Evolutionary conservation across 2,888 invertebrate genomes (phyloP).

Genomic region (Phortica magna): DNA sequence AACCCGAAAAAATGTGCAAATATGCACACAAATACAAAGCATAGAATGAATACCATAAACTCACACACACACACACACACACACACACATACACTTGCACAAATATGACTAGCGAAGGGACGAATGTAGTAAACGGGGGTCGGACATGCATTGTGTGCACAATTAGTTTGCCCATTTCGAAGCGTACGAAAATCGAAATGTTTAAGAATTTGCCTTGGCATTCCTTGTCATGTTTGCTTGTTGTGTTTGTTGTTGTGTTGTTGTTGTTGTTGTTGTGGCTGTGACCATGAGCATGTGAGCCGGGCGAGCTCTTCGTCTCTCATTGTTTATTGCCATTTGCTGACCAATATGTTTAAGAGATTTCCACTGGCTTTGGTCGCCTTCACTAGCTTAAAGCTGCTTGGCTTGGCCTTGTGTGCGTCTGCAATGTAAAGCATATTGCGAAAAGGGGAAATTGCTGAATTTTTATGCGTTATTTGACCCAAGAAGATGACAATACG

Average conservation of each 20-base stretch:
- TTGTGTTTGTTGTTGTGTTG: not conserved
- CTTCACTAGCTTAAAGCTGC: not conserved
- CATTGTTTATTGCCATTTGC: not conserved
- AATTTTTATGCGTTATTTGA: not conserved
- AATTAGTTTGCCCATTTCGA: slow-evolving; percentile 16
- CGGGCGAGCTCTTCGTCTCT: not conserved
- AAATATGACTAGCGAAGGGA: not conserved
- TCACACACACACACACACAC: not conserved
- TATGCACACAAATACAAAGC: not conserved
- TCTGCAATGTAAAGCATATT: not conserved
- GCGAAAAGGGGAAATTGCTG: not conserved
- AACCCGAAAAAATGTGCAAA: not conserved
- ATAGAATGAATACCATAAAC: not conserved
- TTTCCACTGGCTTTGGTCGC: not conserved
- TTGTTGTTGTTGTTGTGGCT: slow-evolving; percentile 3
- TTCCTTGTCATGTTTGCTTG: not conserved
- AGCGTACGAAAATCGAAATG: not conserved
- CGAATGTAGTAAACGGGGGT: not conserved
- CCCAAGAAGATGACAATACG: not conserved
- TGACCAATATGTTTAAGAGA: slow-evolving; percentile 16
- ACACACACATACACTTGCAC: not conserved
- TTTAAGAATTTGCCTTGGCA: not conserved
- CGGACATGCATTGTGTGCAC: not conserved
- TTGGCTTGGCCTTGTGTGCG: not conserved
- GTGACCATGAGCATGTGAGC: not conserved